Conservation (phyloP, 2,113 vertebrate genomes). For the Sitta europaea region DNA sequence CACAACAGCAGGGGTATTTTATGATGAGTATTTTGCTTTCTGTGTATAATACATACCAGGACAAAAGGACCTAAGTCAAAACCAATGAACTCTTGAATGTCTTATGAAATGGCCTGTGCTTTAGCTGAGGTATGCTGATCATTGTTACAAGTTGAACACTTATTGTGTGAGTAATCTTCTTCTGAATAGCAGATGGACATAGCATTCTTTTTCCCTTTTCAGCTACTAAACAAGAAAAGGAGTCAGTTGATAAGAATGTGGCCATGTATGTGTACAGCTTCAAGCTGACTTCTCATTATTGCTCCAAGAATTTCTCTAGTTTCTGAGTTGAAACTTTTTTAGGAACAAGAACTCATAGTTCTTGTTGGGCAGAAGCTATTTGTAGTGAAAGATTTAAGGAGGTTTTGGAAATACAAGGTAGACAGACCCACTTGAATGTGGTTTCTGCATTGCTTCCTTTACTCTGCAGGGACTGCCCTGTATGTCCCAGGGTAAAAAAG, state of each 20-base stretch:
- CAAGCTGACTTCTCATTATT: neutral
- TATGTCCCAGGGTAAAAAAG: neutral
- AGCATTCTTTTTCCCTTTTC: neutral
- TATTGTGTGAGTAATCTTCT: neutral
- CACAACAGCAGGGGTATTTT: neutral
- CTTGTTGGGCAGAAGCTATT: neutral
- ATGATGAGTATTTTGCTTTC: neutral
- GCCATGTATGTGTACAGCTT: rapidly evolving
- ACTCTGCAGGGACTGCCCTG: neutral
- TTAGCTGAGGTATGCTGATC: neutral
- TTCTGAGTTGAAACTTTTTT: neutral
- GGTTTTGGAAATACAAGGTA: neutral
- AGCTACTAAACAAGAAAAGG: neutral
- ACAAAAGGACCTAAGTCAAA: neutral
- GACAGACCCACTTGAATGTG: neutral
- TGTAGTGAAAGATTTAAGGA: neutral
- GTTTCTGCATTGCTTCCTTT: neutral
- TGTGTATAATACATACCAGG: neutral
- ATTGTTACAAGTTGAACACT: neutral
- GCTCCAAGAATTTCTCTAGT: neutral
- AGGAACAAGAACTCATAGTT: neutral
- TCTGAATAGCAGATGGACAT: neutral
- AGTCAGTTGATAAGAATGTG: neutral
- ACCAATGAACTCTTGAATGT: neutral
- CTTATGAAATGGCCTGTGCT: neutral